Evolutionary conservation across 2,888 invertebrate species (phyloP).

Genomic region (Stramonita haemastoma): DNA sequence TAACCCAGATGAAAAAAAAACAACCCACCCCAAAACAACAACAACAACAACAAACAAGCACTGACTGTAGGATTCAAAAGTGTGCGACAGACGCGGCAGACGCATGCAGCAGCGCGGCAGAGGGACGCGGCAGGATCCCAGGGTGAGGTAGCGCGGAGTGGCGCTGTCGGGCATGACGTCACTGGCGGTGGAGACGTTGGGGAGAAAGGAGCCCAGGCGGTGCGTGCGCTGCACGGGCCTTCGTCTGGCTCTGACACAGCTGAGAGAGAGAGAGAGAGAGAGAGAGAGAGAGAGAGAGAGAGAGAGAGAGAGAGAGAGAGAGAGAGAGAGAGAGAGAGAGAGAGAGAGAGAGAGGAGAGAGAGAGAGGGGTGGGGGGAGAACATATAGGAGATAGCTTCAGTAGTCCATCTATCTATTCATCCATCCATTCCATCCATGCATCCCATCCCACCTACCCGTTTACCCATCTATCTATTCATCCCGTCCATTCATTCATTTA

Average conservation of each 20-base stretch:
- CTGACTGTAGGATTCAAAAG: conserved; percentile 70
- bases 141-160: conserved; percentile 54
- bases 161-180: conserved; percentile 55
- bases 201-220: conserved; percentile 70
- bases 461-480: too few relatives aligned
- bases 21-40: not conserved
- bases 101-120: conserved; percentile 60
- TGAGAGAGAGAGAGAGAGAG: conserved; percentile 40
- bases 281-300: not conserved
- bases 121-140: conserved; percentile 60
- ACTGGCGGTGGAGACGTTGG: conserved; percentile 58
- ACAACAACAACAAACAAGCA: not conserved
- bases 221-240: conserved; percentile 57
- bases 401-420: too few relatives aligned
- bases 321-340: not conserved
- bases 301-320: not conserved
- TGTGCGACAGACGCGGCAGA: conserved; percentile 54
- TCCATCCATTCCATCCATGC: too few relatives aligned
- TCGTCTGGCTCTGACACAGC: conserved; percentile 57
- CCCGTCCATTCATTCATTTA: too few relatives aligned
- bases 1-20: not conserved
- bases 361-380: too few relatives aligned
- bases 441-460: too few relatives aligned
- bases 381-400: too few relatives aligned
- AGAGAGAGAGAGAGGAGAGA: not conserved